Evolutionary conservation across 2,113 vertebrate genomes (phyloP), one percentile per base, ranked within the genome.

Genomic region (Petrocephalus zakoni): DNA sequence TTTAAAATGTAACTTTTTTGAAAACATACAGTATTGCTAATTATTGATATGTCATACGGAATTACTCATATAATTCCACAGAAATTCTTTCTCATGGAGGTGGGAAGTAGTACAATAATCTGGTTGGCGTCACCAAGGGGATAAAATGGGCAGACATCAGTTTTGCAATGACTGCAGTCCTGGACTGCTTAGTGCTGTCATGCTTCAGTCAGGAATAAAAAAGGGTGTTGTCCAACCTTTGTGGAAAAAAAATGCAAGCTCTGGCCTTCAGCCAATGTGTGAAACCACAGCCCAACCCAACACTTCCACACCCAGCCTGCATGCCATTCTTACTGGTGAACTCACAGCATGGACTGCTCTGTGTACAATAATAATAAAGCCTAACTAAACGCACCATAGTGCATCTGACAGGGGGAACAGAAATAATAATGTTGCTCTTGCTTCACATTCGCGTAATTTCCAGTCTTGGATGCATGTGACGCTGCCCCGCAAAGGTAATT

Each of bases 221-320:
- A 25, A 55, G 84, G 84, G 84, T 55, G 84, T 86, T 55, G 19
- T 52, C 52, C 22, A 56, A 53, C 84, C 52, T 82, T 46, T 86
- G 52, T 86, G 25, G 83, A 84, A 53, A 85, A 82, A 86, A 86
- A 55, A 55, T 19, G 17, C 13, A 49, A 42, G 46, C 81, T 47
- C 52, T 86, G 84, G 84, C 84, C 84, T 34, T 17, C 52, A 21
- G 84, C 84, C 84, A 86, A 56, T 5, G 52, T 86, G 84, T 56
- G 84, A 86, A 86, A 86, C 49, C 84, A 19, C 29, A 52, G n/a
- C 84, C 52, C 84, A 25, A 34, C 84, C 84, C n/a, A 52, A 52
- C 29, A 55, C 17, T 55, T 52, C 52, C 51, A 55, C 84, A 56
- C 84, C 52, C 84, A 47, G 8, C 34, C 42, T 3, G 29, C 49